Evolutionary conservation across 2,888 invertebrate species (phyloP).

Genomic region (Phoenoteleia sp.): DNA sequence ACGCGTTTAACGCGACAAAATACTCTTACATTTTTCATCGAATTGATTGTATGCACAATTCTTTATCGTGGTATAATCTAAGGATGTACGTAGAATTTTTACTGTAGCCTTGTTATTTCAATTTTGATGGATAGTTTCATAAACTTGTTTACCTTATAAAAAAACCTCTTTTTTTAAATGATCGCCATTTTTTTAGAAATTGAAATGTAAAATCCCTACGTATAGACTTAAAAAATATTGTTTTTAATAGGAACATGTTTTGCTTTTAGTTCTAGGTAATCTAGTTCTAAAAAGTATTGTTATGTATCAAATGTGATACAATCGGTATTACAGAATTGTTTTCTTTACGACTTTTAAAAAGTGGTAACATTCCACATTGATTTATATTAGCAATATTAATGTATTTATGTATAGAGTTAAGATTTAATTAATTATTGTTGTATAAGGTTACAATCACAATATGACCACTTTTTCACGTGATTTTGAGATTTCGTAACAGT

Average conservation of each 20-base stretch:
- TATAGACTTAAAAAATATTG: slow-evolving; percentile 4
- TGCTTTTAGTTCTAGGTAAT: background rate
- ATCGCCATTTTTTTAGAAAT: background rate
- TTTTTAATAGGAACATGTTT: background rate
- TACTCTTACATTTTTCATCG: slow-evolving; percentile 28
- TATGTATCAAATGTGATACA: too few species aligned
- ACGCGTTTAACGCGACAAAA: slow-evolving; percentile 28
- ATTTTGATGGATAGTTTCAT: background rate
- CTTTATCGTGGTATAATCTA: slow-evolving; percentile 11
- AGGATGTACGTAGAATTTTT: background rate
- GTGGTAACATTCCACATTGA: too few species aligned
- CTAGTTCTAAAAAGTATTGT: too few species aligned
- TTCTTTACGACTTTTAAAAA: too few species aligned
- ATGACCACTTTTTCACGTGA: too few species aligned
- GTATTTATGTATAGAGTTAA: too few species aligned
- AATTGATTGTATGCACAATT: slow-evolving; percentile 8
- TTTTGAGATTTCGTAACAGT: too few species aligned
- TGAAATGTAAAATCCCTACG: background rate
- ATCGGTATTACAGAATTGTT: too few species aligned
- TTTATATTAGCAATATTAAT: too few species aligned
- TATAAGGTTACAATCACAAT: too few species aligned
- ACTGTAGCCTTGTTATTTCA: background rate
- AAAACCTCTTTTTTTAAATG: background rate
- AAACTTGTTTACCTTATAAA: background rate
- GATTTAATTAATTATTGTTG: too few species aligned